Conservation (phyloP, 2,113 vertebrate genomes). For the Phalacrocorax brasilianus region DNA sequence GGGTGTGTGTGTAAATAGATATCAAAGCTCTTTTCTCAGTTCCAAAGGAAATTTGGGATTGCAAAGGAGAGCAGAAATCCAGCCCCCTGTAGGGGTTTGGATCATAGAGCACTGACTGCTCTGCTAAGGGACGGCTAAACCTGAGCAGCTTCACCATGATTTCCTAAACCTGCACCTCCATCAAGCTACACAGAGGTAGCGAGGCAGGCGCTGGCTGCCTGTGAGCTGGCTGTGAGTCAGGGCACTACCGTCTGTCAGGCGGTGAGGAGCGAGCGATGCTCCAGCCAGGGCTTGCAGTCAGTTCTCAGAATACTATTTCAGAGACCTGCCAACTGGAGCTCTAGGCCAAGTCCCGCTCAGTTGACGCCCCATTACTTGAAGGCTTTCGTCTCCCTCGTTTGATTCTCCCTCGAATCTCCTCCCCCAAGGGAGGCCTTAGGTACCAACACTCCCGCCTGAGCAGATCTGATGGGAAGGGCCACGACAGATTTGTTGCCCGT, state of each 20-base stretch:
- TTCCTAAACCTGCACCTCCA: neutral
- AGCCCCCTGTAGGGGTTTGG: neutral
- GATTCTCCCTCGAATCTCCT: neutral
- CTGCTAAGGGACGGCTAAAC: neutral
- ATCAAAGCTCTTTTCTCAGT: neutral
- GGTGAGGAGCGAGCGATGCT: neutral
- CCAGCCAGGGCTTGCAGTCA: neutral
- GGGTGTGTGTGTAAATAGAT: neutral
- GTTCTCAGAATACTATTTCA: neutral
- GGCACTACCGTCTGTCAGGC: neutral
- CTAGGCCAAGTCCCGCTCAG: neutral
- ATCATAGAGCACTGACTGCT: neutral
- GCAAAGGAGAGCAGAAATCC: neutral
- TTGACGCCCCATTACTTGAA: neutral
- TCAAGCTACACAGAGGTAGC: accelerated
- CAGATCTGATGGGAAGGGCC: neutral
- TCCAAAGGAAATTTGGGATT: neutral
- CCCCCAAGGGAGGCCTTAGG: neutral
- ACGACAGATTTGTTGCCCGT: accelerated
- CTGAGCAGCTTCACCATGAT: neutral
- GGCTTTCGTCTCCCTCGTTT: neutral
- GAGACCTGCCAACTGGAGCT: neutral
- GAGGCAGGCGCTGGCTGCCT: neutral
- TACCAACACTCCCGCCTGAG: neutral
- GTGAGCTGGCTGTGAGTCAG: neutral